Conservation (phyloP, 2,888 invertebrate species). For the Agrochola lychnidis region DNA sequence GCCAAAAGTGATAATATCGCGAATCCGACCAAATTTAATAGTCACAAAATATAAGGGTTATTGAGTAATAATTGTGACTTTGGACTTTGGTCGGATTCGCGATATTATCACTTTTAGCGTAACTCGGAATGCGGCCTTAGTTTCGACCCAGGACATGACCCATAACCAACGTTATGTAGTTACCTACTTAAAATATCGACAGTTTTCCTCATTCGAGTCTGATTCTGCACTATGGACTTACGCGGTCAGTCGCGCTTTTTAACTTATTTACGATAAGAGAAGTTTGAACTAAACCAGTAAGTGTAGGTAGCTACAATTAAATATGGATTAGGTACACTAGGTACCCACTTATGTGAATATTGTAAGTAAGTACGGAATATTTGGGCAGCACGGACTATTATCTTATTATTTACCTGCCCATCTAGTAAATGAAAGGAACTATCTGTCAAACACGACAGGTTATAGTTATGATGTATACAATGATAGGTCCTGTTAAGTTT, state of each 20-base stretch:
- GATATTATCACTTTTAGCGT: too few species aligned
- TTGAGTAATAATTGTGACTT: too few species aligned
- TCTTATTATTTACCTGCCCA: neutral
- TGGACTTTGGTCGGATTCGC: too few species aligned
- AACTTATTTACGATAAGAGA: neutral
- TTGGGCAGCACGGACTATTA: neutral
- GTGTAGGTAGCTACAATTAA: neutral
- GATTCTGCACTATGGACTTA: conserved; percentile 5
- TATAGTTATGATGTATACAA: neutral
- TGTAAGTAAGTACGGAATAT: neutral
- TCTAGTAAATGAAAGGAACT: neutral
- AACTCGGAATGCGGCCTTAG: too few species aligned
- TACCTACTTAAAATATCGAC: conserved; percentile 9
- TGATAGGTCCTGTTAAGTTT: neutral
- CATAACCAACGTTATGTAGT: neutral
- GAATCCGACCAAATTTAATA: too few species aligned
- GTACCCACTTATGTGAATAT: neutral
- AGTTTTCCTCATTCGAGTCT: conserved; percentile 34
- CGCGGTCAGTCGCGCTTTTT: neutral
- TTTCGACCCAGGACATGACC: conserved; percentile 14
- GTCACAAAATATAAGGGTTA: too few species aligned
- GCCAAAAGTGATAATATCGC: too few species aligned
- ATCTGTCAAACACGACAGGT: neutral
- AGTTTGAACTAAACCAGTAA: conserved; percentile 5
- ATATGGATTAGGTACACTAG: neutral